Evolutionary conservation across 37 sponge, comb jelly and placozoan genomes (phyloP).

Genomic region (Oopsacas minuta): DNA sequence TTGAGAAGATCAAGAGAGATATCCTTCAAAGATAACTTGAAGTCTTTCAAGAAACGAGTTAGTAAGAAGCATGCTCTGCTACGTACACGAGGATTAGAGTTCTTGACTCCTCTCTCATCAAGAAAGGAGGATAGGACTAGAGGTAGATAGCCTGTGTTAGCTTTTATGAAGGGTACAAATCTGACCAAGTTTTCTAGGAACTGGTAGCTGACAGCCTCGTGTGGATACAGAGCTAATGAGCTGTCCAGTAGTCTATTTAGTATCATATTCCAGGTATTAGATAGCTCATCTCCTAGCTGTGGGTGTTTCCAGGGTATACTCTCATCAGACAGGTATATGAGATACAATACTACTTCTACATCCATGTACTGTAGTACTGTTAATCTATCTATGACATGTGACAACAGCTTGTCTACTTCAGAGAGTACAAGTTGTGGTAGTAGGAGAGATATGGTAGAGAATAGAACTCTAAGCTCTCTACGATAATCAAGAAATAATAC

Average conservation of each 20-base stretch:
- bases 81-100: slow-evolving; percentile 35
- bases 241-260: background rate
- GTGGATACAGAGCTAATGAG: slow-evolving; percentile 16
- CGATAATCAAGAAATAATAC: slow-evolving; percentile 68
- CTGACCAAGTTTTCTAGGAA: slow-evolving; percentile 69
- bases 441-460: slow-evolving; percentile 64
- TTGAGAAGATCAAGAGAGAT: background rate
- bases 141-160: slow-evolving; percentile 35
- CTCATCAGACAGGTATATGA: slow-evolving; percentile 69
- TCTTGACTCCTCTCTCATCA: slow-evolving; percentile 44
- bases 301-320: slow-evolving; percentile 36
- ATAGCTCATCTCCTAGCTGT: background rate
- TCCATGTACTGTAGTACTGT: slow-evolving; percentile 34
- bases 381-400: slow-evolving; percentile 25
- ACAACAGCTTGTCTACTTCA: slow-evolving; percentile 25
- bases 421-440: slow-evolving; percentile 42
- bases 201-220: slow-evolving; percentile 22
- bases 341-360: slow-evolving; percentile 49
- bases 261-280: background rate
- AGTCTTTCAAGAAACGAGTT: slow-evolving; percentile 57
- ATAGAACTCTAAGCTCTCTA: slow-evolving; percentile 51
- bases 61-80: slow-evolving; percentile 66
- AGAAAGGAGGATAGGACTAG: slow-evolving; percentile 57
- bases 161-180: slow-evolving; percentile 65
- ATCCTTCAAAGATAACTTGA: slow-evolving; percentile 19